Evolutionary conservation across 2,113 vertebrate genomes (phyloP).

Genomic region (Catharus fuscescens): DNA sequence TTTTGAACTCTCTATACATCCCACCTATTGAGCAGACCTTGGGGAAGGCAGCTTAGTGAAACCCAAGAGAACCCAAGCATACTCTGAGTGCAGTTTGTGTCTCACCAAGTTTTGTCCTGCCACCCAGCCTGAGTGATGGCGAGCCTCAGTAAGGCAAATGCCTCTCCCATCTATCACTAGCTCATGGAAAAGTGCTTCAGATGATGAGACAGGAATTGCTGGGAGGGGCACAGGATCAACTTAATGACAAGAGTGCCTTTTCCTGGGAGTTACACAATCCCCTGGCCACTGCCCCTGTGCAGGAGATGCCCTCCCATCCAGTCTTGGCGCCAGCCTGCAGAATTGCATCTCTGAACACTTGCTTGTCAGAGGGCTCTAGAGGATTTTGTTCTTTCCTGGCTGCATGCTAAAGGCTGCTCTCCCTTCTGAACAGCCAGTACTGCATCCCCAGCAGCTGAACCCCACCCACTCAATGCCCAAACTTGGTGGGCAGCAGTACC

Average conservation of each 20-base stretch:
- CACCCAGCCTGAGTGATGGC: not conserved
- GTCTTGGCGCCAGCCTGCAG: rapidly evolving
- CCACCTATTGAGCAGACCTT: not conserved
- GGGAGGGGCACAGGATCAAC: not conserved
- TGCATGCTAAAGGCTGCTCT: not conserved
- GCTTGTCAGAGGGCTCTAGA: constrained; percentile 2
- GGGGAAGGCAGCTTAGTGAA: not conserved
- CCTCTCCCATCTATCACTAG: not conserved
- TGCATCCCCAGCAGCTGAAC: not conserved
- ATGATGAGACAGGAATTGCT: not conserved
- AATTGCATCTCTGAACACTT: not conserved
- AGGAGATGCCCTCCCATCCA: not conserved
- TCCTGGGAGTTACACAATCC: not conserved
- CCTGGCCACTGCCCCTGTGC: not conserved
- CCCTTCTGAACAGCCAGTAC: not conserved
- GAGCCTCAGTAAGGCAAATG: not conserved
- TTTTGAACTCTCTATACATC: not conserved
- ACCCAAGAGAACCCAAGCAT: not conserved
- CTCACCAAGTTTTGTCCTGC: not conserved
- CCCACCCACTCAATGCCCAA: not conserved
- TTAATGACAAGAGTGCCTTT: not conserved
- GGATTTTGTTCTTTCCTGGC: not conserved
- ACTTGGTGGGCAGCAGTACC: not conserved
- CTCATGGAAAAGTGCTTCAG: not conserved
- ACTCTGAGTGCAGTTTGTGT: not conserved